Evolutionary conservation across 2,888 invertebrate species (phyloP), one percentile per base, ranked within the genome.

Genomic region (Drosophila rubida): DNA sequence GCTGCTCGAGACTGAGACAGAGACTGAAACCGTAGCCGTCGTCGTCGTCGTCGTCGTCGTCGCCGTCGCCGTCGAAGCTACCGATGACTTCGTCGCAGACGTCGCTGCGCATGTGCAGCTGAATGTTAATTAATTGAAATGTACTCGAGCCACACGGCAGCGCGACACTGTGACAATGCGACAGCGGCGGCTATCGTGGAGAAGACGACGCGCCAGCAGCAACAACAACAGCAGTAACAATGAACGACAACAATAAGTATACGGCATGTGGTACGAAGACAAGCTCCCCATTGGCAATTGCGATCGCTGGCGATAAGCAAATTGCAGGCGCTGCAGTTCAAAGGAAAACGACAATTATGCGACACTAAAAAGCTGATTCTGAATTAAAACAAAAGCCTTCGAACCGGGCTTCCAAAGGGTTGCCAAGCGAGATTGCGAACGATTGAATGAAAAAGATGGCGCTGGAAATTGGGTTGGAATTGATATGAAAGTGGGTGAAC

Each of bases 301-400:
- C 77, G 85, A 87, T 85, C 86, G 70, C 42, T 76, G 81, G 76
- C 88, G 89, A 90, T 90, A 90, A 90, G 89, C 89, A 90, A 90
- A 90, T 90, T 90, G 89, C 86, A 77, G 89, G 88, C 90, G 90
- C 88, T 88, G 78, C 69, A 87, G 87, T 89, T 90, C 90, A 90
- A 90, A 90, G 90, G 71, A 85, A 85, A 79, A 76, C 77, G 58
- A 69, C 80, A 85, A 88, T 83, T 85, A 83, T 77, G 85, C 85
- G 85, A 80, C 80, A 80, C 80, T 75, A 77, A 78, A 74, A 80
- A 71, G 59, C 51, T 62, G 61, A 62, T 54, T 32, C 41, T 35
- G 35, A 69, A 78, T 65, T 66, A 35, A 57, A 67, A 73, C 62
- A 69, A 80, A 83, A 75, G 72, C 83, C 80, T 69, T 72, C 66